Conservation (phyloP, 1,140 invertebrate genomes). For the Sinella curviseta region DNA sequence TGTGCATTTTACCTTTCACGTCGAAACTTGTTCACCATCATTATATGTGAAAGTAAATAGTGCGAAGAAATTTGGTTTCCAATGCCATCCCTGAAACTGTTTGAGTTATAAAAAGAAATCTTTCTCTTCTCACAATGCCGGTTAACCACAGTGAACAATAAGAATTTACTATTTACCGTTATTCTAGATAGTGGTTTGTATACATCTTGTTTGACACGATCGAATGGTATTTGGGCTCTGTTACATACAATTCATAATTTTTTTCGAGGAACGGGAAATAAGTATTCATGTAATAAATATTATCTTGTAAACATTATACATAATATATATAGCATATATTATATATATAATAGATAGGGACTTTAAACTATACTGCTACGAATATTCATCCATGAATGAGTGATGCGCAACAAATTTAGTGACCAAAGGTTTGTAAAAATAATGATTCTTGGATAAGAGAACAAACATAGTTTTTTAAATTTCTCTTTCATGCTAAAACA, state of each 20-base stretch:
- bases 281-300: constrained; percentile 11
- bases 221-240: not conserved
- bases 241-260: not conserved
- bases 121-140: not conserved
- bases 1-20: no score
- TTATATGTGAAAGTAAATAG: no score
- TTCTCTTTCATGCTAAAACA: not conserved
- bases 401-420: constrained; percentile 16
- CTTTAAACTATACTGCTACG: not conserved
- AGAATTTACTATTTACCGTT: not conserved
- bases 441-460: not conserved
- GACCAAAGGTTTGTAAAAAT: not conserved
- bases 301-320: not conserved
- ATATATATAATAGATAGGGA: not conserved
- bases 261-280: constrained; percentile 20
- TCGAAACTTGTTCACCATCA: no score
- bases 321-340: constrained; percentile 2
- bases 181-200: not conserved
- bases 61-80: not conserved
- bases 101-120: no score
- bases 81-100: no score
- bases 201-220: not conserved
- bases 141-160: not conserved
- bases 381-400: constrained; percentile 13
- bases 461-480: constrained; percentile 8